Evolutionary conservation across 2,797 vertebrate species (phyloP).

Genomic region (Parauchenoglanis punctatus): DNA sequence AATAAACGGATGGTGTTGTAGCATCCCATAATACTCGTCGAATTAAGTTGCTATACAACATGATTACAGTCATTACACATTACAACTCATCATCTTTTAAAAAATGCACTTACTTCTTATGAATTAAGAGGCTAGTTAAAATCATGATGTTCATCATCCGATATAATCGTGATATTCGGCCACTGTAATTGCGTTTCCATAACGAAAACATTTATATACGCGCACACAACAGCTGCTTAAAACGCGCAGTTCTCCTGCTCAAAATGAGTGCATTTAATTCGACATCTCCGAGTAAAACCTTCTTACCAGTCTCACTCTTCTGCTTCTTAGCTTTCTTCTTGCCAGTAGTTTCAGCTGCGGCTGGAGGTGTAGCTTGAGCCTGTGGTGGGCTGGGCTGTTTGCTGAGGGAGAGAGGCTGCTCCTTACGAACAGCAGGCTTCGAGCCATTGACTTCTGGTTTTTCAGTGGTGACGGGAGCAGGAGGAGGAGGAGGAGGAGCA

Average conservation of each 20-base stretch:
- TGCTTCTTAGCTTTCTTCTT: slow-evolving; percentile 92
- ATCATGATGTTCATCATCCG: background rate
- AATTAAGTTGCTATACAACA: background rate
- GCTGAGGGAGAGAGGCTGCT: slow-evolving; percentile 76
- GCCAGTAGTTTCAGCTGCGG: slow-evolving; percentile 69
- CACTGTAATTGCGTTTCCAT: too few relatives aligned
- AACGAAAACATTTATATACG: background rate
- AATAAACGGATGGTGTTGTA: background rate
- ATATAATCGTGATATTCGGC: background rate
- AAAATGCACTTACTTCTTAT: background rate
- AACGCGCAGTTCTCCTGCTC: background rate
- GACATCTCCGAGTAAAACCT: background rate
- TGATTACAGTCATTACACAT: background rate
- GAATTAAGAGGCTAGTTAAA: background rate
- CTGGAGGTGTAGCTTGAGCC: slow-evolving; percentile 62
- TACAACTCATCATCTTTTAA: background rate
- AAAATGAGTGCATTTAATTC: background rate
- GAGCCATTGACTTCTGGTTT: slow-evolving; percentile 82
- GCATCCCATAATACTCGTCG: background rate
- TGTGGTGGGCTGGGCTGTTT: slow-evolving; percentile 84
- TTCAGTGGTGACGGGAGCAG: slow-evolving; percentile 48
- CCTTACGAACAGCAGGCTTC: slow-evolving; percentile 80
- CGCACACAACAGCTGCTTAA: background rate
- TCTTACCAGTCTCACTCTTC: slow-evolving; percentile 81
- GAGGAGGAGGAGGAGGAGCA: slow-evolving; percentile 73